Base-by-base conservation (phyloP, 2,888 invertebrate genomes). In the Clanis bilineata region DNA sequence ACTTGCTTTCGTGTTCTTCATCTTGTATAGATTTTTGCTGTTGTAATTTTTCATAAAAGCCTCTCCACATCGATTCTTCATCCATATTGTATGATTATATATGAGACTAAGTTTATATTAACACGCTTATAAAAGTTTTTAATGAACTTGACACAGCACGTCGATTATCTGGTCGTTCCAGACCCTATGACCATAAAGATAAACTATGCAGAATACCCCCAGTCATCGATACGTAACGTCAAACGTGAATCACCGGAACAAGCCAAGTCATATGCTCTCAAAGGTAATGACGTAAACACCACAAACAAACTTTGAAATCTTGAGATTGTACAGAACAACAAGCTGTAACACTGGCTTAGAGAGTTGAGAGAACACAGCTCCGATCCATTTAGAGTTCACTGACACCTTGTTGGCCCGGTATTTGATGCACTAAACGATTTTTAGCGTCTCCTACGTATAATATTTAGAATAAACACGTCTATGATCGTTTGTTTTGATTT, bases 21-120 rank as follows among this genome's bases (percentile, higher is more conserved):
- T 94, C 94, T 57, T 94, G 93, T 58, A 89, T 74, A 60, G 94
- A 94, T 79, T 94, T 94, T 70, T 94, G 93, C 62, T 94, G 93
- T 69, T 94, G 93, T 63, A 95, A 80, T 75, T 94, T 95, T 59
- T 95, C 94, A 74, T 95, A 96, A 76, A 95, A 95, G 63, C 93
- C 94, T 85, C 94, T 95, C 95, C 96, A 96, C 96, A 96, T 96
- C 10, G 93, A 90, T 77, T 96, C 96, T 85, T 96, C 96, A 84
- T 95, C 93, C 94, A 89, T 93, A 71, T 69, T 80, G 44, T 59
- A 45, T 12, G 51, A 39, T 39, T 51, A 25, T 51, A 44, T 21
- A 58, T 57, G 57, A 60, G 41, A 58, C 22, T 41, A 57, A 47
- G n/a, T n/a, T n/a, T n/a, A n/a, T n/a, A n/a, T 15, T 10, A 51